Conservation (phyloP, 2,888 invertebrate species). For the Ariolimax columbianus region DNA sequence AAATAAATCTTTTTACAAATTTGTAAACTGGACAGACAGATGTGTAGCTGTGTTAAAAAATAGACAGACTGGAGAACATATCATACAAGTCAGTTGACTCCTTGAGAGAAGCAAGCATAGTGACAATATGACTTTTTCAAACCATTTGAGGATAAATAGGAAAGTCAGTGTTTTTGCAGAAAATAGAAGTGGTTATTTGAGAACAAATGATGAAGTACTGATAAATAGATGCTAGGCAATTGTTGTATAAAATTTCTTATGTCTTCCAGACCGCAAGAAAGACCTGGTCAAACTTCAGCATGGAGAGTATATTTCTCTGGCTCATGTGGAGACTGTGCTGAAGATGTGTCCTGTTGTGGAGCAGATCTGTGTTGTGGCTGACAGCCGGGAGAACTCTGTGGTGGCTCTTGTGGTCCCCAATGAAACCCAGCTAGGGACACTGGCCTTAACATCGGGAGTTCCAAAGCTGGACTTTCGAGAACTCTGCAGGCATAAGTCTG, state of each 20-base stretch:
- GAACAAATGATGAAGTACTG: too few relatives aligned
- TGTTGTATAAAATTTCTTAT: not conserved
- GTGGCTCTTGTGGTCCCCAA: slow-evolving; percentile 88
- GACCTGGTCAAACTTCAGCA: slow-evolving; percentile 98
- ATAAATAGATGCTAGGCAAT: too few relatives aligned
- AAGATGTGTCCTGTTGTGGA: slow-evolving; percentile 96
- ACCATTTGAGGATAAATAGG: too few relatives aligned
- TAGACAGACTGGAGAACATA: too few relatives aligned
- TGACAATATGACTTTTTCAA: too few relatives aligned
- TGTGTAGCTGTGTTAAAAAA: too few relatives aligned
- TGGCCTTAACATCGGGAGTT: slow-evolving; percentile 85
- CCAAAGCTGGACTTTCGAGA: slow-evolving; percentile 82
- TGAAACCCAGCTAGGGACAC: slow-evolving; percentile 78
- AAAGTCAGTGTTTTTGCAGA: too few relatives aligned
- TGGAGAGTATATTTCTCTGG: slow-evolving; percentile 98
- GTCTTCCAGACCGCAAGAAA: slow-evolving; percentile 93
- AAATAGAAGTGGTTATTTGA: too few relatives aligned
- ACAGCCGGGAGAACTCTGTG: slow-evolving; percentile 79
- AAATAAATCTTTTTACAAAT: too few relatives aligned
- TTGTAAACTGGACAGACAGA: too few relatives aligned
- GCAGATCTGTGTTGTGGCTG: slow-evolving; percentile 96
- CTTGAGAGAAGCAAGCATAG: too few relatives aligned
- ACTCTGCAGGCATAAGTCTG: slow-evolving; percentile 85
- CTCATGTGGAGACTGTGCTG: slow-evolving; percentile 96
- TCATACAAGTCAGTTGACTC: too few relatives aligned